Conservation (phyloP, 2,113 vertebrate genomes). For the Cinclus mexicanus region DNA sequence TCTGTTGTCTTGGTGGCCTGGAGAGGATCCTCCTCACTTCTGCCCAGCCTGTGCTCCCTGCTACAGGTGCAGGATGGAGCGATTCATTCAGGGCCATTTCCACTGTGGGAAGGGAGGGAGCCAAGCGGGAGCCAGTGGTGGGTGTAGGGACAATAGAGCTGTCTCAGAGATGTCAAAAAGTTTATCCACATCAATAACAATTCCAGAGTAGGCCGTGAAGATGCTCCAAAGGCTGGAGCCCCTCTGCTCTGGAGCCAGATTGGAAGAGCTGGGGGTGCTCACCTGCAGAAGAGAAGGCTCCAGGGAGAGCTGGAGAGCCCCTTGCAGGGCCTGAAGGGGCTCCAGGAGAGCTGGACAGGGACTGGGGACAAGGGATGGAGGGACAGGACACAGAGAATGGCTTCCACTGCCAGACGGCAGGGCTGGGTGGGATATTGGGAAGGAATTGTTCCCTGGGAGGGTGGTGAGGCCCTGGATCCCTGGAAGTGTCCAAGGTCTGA, state of each 20-base stretch:
- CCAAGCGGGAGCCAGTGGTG: not conserved
- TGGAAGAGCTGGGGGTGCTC: not conserved
- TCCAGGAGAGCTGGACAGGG: not conserved
- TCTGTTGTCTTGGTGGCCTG: not conserved
- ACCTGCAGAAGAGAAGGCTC: not conserved
- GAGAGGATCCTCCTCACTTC: not conserved
- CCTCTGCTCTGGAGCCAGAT: not conserved
- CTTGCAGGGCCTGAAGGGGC: not conserved
- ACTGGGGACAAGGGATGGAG: not conserved
- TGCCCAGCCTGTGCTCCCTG: not conserved
- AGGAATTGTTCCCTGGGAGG: not conserved
- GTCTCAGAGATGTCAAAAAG: not conserved
- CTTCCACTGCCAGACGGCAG: not conserved
- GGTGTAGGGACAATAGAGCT: accelerated
- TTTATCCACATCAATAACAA: not conserved
- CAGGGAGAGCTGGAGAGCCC: not conserved
- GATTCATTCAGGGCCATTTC: not conserved
- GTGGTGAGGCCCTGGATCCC: not conserved
- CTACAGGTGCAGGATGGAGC: not conserved
- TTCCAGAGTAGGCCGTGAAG: not conserved
- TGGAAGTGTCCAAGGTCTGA: not conserved
- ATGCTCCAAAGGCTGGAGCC: not conserved
- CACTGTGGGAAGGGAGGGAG: not conserved
- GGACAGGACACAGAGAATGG: not conserved
- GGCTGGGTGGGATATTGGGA: not conserved